Percentiles rank a stretch among this genome's conserved stretches.
Conservation (phyloP, 2,113 vertebrate genomes). For the Paedocypris sp. region DNA sequence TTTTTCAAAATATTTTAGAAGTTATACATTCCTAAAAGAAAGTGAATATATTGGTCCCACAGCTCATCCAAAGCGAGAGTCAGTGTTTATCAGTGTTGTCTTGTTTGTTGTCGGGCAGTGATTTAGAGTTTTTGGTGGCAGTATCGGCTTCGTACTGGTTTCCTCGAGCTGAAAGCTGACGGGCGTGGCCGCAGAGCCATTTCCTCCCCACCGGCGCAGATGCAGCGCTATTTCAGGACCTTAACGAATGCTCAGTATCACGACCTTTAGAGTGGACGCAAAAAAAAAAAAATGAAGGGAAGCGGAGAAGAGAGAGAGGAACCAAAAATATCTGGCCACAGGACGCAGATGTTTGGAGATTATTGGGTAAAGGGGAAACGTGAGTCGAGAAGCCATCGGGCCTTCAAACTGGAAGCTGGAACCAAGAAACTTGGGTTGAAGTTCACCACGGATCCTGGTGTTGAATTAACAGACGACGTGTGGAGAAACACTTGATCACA, state of each 20-base stretch:
- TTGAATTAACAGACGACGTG: background rate
- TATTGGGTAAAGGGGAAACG: constrained; percentile 13
- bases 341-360: constrained; percentile 35
- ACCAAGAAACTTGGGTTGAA: background rate
- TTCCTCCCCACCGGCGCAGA: constrained; percentile 14
- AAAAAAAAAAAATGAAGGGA: background rate
- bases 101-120: too few relatives aligned
- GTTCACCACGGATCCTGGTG: background rate
- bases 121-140: too few relatives aligned
- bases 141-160: too few relatives aligned
- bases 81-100: too few relatives aligned
- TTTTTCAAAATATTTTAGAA: too few relatives aligned
- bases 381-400: background rate
- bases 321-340: constrained; percentile 32
- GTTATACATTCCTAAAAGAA: too few relatives aligned
- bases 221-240: constrained; percentile 28
- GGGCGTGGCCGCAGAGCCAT: constrained; percentile 14
- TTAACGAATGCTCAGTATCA: constrained; percentile 17
- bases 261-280: background rate
- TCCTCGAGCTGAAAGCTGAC: constrained; percentile 5
- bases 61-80: too few relatives aligned
- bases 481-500: too few relatives aligned
- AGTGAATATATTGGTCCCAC: too few relatives aligned
- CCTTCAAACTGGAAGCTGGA: too few relatives aligned
- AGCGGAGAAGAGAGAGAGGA: background rate